phyloP scores from a whole-genome alignment of 2,113 vertebrate species.

The Engraulis encrasicolus region DNA sequence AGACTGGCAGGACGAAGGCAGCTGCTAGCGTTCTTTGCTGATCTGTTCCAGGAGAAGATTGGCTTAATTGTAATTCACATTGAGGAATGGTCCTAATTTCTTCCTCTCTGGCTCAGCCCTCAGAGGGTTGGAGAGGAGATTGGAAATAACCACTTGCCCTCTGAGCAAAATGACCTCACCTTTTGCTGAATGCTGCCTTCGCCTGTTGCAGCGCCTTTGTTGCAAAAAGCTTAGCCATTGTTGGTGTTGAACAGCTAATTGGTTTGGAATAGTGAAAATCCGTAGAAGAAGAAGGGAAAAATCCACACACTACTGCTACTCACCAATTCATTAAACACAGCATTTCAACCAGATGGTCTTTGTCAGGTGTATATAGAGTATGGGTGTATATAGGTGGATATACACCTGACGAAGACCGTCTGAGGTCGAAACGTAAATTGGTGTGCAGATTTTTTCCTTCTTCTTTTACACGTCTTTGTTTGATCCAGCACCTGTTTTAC shows the following conservation, averaged over 20 bases:
- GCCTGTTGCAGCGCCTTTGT: background rate
- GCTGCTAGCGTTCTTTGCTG: conserved; percentile 38
- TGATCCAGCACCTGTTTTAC: too few species aligned
- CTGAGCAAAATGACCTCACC: background rate
- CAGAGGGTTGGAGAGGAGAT: background rate
- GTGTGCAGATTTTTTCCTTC: too few species aligned
- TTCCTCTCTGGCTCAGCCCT: background rate
- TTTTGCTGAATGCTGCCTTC: background rate
- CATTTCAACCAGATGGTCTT: too few species aligned
- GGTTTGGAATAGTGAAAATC: too few species aligned
- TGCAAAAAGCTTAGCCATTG: background rate
- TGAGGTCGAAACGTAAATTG: background rate
- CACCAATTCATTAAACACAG: too few species aligned
- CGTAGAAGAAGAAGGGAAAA: too few species aligned
- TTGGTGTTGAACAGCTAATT: too few species aligned
- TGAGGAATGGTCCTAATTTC: conserved; percentile 14
- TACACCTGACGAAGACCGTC: too few species aligned
- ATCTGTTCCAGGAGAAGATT: conserved; percentile 63
- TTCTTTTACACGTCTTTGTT: too few species aligned
- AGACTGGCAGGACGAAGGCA: conserved; percentile 41
- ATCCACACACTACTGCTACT: too few species aligned
- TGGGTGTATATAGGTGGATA: too few species aligned
- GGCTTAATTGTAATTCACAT: conserved; percentile 59
- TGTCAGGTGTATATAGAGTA: too few species aligned
- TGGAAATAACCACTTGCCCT: background rate